Evolutionary conservation across 2,113 vertebrate genomes (phyloP).

Genomic region (Ailuropoda melanoleuca): DNA sequence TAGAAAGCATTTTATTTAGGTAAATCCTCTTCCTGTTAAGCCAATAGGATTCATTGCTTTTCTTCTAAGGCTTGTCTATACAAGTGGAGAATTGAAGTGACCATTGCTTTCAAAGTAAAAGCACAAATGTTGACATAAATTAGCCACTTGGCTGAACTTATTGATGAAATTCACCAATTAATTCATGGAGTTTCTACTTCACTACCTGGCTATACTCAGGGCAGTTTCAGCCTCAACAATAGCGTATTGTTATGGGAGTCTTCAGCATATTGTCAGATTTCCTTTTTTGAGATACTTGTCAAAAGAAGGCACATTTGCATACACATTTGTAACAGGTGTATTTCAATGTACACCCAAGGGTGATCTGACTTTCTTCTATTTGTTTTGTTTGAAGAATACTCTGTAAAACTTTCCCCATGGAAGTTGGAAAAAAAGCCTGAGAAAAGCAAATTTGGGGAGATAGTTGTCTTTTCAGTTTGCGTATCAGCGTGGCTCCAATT

Average conservation of each 20-base stretch:
- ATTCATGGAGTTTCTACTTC: constrained; percentile 52
- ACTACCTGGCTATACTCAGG: background rate
- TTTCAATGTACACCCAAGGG: background rate
- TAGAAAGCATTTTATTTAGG: constrained; percentile 28
- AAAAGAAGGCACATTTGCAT: background rate
- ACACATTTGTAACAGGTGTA: background rate
- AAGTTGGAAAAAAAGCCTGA: background rate
- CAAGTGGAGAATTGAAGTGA: constrained; percentile 18
- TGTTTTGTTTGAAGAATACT: background rate
- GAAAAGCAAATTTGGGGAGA: background rate
- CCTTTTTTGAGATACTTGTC: background rate
- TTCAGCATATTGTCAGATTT: background rate
- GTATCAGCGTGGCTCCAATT: background rate
- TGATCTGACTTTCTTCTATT: background rate
- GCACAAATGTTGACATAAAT: constrained; percentile 37
- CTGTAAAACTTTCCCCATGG: background rate
- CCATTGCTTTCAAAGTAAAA: constrained; percentile 46
- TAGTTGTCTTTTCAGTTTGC: background rate
- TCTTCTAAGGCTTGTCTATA: background rate
- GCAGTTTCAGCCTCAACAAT: background rate
- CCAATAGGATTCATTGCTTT: background rate
- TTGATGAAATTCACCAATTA: constrained; percentile 49
- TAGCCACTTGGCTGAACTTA: constrained; percentile 44
- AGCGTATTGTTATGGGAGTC: background rate
- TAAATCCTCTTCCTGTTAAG: background rate